phyloP scores from a whole-genome alignment of 1,140 invertebrate genomes.

The Scaptomyza hsui region DNA sequence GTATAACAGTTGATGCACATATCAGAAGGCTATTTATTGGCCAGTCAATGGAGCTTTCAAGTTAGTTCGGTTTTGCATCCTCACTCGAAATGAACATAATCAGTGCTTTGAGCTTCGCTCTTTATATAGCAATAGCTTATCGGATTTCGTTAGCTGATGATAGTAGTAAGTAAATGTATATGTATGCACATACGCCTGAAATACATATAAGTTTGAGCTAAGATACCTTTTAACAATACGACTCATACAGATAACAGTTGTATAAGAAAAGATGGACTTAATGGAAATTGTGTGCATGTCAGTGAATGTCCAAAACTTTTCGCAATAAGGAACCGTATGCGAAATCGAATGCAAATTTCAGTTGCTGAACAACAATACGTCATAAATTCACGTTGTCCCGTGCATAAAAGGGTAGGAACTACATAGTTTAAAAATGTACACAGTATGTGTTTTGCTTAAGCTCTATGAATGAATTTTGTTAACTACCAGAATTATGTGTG shows the following conservation, averaged over 20 bases:
- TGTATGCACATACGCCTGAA: neutral
- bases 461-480: neutral
- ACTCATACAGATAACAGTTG: slow-evolving; percentile 1
- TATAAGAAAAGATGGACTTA: neutral
- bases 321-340: neutral
- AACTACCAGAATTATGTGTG: neutral
- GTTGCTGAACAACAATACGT: neutral
- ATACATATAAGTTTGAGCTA: too few relatives aligned
- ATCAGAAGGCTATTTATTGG: neutral
- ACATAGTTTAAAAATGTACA: too few relatives aligned
- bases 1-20: neutral
- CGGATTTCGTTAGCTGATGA: neutral
- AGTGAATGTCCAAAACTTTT: neutral
- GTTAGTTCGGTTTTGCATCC: neutral
- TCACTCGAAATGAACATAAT: neutral
- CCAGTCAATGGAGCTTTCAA: neutral
- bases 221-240: too few relatives aligned
- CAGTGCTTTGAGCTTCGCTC: neutral
- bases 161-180: neutral
- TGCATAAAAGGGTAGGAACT: neutral
- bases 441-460: neutral
- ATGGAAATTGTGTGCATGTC: neutral
- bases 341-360: neutral
- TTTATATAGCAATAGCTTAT: neutral
- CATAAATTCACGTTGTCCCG: neutral